Evolutionary conservation across 1,140 invertebrate genomes (phyloP).

Genomic region (Leguminivora glycinivorella): DNA sequence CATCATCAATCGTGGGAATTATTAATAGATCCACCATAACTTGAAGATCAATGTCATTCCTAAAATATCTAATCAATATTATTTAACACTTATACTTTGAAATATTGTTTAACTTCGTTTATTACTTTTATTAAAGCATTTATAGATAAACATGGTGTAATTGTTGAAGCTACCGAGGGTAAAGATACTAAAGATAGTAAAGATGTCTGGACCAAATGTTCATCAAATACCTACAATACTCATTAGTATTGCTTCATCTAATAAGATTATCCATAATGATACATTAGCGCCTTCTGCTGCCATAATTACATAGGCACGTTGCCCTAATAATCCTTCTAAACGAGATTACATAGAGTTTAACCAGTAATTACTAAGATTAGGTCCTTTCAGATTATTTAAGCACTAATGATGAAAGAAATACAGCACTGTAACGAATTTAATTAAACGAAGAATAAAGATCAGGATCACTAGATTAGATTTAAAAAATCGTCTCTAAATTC

Average conservation of each 20-base stretch:
- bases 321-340: background rate
- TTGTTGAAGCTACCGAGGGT: background rate
- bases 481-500: background rate
- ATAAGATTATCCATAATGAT: background rate
- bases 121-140: slow-evolving; percentile 7
- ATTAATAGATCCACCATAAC: slow-evolving; percentile 19
- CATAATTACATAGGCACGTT: background rate
- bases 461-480: background rate
- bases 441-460: background rate
- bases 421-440: background rate
- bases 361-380: background rate
- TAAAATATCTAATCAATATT: slow-evolving; percentile 23
- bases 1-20: slow-evolving; percentile 15
- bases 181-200: too few species aligned
- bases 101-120: background rate
- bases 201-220: background rate
- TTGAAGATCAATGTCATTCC: slow-evolving; percentile 3
- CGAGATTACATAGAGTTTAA: background rate
- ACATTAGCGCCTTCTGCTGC: background rate
- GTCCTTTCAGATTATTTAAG: background rate
- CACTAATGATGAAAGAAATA: background rate
- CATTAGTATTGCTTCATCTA: background rate
- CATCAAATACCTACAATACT: background rate
- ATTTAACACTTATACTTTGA: background rate
- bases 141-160: background rate